Evolutionary conservation across 2,797 vertebrate species (phyloP).

Genomic region (Tinamus major): DNA sequence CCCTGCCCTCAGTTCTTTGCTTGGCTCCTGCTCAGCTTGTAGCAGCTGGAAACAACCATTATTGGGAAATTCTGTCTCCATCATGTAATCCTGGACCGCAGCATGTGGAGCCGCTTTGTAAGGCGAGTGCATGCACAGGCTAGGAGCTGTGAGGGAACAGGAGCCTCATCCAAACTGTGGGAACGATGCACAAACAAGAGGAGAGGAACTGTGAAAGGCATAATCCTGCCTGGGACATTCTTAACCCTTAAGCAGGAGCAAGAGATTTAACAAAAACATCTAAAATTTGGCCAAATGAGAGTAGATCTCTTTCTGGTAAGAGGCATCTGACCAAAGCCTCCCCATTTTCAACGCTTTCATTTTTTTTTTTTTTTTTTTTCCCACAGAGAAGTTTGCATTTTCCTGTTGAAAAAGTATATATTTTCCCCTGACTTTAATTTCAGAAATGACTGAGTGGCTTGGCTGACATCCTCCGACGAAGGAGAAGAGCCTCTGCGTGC

Average conservation of each 20-base stretch:
- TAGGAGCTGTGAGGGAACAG: neutral
- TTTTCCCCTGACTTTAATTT: neutral
- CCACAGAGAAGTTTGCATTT: neutral
- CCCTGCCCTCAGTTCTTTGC: neutral
- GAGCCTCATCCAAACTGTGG: conserved; percentile 12
- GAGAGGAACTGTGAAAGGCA: neutral
- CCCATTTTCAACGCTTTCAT: neutral
- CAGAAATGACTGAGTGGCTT: neutral
- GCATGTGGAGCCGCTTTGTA: conserved; percentile 16
- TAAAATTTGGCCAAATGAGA: neutral
- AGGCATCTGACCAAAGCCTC: neutral
- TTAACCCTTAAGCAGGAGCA: conserved; percentile 42
- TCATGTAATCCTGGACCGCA: neutral
- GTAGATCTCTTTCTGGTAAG: neutral
- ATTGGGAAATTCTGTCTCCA: conserved; percentile 16
- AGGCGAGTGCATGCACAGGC: fast-evolving
- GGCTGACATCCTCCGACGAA: neutral
- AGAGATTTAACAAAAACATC: neutral
- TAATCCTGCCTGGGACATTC: neutral
- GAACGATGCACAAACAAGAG: conserved; percentile 19
- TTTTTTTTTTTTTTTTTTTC: neutral
- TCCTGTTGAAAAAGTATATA: neutral
- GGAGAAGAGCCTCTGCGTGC: neutral
- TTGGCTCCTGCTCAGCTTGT: neutral
- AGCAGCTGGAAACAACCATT: conserved; percentile 49